phyloP scores from a whole-genome alignment of 2,888 invertebrate genomes.

The Osmoderma eremita region DNA sequence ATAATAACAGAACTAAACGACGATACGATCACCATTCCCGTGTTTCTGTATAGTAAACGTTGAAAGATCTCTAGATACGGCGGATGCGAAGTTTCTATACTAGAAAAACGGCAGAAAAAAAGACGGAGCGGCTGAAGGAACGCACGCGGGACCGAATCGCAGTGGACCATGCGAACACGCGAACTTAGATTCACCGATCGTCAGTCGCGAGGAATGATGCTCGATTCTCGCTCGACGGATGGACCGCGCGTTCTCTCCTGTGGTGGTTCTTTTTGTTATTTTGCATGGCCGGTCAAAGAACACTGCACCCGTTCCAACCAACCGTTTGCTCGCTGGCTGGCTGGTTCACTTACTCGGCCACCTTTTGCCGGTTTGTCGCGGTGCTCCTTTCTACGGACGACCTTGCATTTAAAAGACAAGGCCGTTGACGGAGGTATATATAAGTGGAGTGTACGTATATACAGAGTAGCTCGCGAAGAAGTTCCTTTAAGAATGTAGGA shows the following conservation, averaged over 20 bases:
- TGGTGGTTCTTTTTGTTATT: constrained; percentile 19
- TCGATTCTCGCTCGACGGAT: background rate
- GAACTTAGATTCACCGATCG: too few species aligned
- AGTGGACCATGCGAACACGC: background rate
- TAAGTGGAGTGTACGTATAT: too few species aligned
- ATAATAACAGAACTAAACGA: too few species aligned
- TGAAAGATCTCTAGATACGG: too few species aligned
- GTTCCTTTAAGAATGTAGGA: too few species aligned
- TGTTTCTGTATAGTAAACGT: background rate
- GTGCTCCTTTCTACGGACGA: constrained; percentile 40
- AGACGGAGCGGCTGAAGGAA: too few species aligned
- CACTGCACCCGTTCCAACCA: constrained; percentile 35
- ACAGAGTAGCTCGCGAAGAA: too few species aligned
- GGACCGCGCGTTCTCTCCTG: background rate
- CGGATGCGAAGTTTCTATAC: too few species aligned
- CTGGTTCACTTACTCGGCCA: background rate
- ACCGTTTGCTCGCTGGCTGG: constrained; percentile 3
- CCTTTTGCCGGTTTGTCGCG: constrained; percentile 1
- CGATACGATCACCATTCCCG: constrained; percentile 12
- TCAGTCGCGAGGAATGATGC: background rate
- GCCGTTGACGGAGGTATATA: too few species aligned
- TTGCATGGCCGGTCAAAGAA: constrained; percentile 39
- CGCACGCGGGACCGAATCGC: background rate
- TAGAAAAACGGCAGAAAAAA: too few species aligned
- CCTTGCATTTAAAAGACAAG: constrained; percentile 47